These are phyloP conservation scores for Apodemia zela DNA, from an alignment of 2,888 invertebrate genomes.

Conservation along the genomic window DNA sequence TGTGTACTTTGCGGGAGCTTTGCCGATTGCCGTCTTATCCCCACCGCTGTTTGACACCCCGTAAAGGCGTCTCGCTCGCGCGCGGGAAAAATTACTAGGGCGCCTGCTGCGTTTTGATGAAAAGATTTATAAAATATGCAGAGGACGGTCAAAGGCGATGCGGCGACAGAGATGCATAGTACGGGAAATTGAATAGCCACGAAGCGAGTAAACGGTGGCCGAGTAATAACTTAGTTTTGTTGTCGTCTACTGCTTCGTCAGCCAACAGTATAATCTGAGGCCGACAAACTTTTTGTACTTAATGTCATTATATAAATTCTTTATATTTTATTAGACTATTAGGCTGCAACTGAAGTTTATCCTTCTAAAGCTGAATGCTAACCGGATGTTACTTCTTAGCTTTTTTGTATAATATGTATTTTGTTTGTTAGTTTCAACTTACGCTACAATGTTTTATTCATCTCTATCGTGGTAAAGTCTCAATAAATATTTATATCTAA, in stretches of 20 bases:
- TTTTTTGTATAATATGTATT: too few relatives aligned
- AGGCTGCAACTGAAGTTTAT: not conserved
- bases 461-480: too few relatives aligned
- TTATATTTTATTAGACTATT: not conserved
- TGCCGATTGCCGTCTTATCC: constrained; percentile 80
- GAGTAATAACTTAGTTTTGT: constrained; percentile 68
- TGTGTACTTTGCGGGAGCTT: constrained; percentile 81
- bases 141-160: constrained; percentile 61
- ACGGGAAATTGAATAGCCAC: constrained; percentile 69
- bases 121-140: constrained; percentile 76
- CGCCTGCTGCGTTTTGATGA: constrained; percentile 74
- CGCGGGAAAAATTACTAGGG: constrained; percentile 65
- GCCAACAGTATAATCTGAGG: constrained; percentile 42
- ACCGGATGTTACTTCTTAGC: too few relatives aligned
- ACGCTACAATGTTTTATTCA: too few relatives aligned
- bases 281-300: not conserved
- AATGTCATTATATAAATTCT: not conserved
- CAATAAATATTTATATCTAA: too few relatives aligned
- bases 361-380: not conserved
- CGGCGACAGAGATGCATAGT: constrained; percentile 69
- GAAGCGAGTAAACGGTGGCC: constrained; percentile 50
- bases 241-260: constrained; percentile 32
- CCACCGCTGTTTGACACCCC: constrained; percentile 79
- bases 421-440: too few relatives aligned
- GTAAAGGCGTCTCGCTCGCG: constrained; percentile 66